Conservation (phyloP, 30 jellyfish, hydroid and myxozoan genomes). For the Calvadosia cruxmelitensis region DNA sequence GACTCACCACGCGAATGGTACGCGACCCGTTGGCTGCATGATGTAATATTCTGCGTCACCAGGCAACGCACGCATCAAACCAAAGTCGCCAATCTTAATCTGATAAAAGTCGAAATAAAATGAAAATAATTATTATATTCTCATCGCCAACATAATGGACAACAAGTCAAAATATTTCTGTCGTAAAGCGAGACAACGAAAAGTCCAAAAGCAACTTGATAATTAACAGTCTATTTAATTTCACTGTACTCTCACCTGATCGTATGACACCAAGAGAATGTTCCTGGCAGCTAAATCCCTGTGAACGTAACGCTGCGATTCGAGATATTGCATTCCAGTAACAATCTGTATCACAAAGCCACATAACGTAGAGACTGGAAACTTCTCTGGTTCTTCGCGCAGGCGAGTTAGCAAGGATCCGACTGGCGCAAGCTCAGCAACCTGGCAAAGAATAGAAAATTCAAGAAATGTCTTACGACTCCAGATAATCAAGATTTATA, state of each 20-base stretch:
- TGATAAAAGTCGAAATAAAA: not conserved
- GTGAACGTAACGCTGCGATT: constrained; percentile 60
- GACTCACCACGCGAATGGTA: constrained; percentile 90
- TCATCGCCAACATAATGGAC: not conserved
- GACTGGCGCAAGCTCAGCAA: constrained; percentile 85
- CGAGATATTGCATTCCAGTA: constrained; percentile 92
- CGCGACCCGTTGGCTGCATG: constrained; percentile 89
- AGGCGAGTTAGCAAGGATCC: constrained; percentile 65
- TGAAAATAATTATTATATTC: not conserved
- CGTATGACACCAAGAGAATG: constrained; percentile 78
- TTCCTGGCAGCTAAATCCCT: constrained; percentile 97
- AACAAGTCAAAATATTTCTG: too few species aligned
- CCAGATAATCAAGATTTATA: too few species aligned
- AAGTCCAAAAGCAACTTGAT: not conserved
- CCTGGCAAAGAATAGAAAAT: constrained; percentile 28
- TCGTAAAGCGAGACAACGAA: not conserved
- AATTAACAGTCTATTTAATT: not conserved
- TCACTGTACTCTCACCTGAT: constrained; percentile 32
- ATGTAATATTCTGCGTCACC: constrained; percentile 69
- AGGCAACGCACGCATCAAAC: constrained; percentile 75
- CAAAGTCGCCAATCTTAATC: constrained; percentile 92
- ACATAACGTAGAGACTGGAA: constrained; percentile 75
- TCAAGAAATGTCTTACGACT: too few species aligned
- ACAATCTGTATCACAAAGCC: constrained; percentile 87
- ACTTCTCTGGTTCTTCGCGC: constrained; percentile 81